Base-by-base conservation (phyloP, 2,888 invertebrate species). In the Sphaerophoria taeniata region DNA sequence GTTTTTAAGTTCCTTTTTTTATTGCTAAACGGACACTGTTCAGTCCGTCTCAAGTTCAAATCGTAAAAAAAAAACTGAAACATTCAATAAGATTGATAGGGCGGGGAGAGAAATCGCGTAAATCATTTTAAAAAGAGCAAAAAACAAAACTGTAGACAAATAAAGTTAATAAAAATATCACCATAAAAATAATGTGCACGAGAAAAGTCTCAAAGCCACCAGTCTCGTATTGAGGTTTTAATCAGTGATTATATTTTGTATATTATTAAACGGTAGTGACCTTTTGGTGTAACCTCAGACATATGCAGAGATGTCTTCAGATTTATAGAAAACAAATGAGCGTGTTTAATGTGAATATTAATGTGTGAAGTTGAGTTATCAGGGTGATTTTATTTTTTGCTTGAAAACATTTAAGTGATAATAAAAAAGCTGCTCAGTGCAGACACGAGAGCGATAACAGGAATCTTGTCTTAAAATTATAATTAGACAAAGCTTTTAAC, bases 261-360 rank as follows among this genome's bases (percentile, higher is more conserved):
- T 90, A 90, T 90, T 90, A 90, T 90, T 90, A 89, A 90, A 90
- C 89, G 88, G 88, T 88, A 88, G 88, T 88, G 90, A 91, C 90
- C 90, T 24, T 89, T 88, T 56, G 39, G 88, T 87, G 84, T 88
- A 89, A 89, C 89, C 89, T 87, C 78, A 87, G 88, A 81, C 85
- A 87, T 80, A 63, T 36, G 39, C 39, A 58, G 63, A 81, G 63
- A 69, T 67, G 58, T 16, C 16, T 56, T 36, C 36, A 69, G 43
- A 51, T 76, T 76, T 69, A 72, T 70, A 85, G 72, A 56, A 63
- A 80, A 73, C 55, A 76, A 75, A 80, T 84, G 72, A 80, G 71
- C 80, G 24, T 85, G 51, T 85, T 76, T 72, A 51, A 73, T 83
- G 77, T 69, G 71, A 63, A 39, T 73, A 78, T 70, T 73, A 73